Percentiles rank a stretch among this genome's conserved stretches.
phyloP scores from a whole-genome alignment of 2,113 vertebrate genomes.

The Micromys minutus region DNA sequence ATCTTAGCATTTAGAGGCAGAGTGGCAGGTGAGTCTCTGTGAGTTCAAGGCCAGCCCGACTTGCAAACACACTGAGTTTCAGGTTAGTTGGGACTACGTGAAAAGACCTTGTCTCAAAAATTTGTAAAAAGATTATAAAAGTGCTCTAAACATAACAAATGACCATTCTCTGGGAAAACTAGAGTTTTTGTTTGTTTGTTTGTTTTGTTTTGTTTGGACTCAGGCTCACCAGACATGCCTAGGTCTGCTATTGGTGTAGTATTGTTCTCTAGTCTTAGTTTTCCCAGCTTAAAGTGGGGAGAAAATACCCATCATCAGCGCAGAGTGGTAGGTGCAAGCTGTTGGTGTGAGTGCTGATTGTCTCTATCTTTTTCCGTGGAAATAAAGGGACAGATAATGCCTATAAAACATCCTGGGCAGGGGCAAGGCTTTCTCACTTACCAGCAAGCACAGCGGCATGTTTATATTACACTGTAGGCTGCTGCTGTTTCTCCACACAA shows the following conservation, averaged over 20 bases:
- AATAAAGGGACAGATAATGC: not conserved
- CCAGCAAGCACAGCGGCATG: not conserved
- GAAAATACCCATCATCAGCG: slow-evolving; percentile 7
- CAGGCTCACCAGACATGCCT: not conserved
- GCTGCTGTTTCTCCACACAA: not conserved
- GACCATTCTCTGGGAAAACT: not conserved
- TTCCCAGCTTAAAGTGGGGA: not conserved
- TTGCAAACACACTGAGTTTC: not conserved
- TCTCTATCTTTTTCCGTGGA: not conserved
- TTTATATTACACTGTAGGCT: not conserved
- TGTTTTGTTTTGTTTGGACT: not conserved
- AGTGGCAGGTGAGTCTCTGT: not conserved
- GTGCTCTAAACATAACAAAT: not conserved
- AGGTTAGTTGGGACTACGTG: not conserved
- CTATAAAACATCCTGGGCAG: not conserved
- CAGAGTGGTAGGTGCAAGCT: not conserved
- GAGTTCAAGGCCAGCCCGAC: not conserved
- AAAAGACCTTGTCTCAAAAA: not conserved
- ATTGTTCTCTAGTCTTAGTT: slow-evolving; percentile 15
- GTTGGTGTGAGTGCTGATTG: not conserved
- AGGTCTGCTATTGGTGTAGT: not conserved
- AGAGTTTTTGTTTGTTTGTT: no score
- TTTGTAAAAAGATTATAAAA: not conserved
- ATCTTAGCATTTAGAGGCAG: not conserved
- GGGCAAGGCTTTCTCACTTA: not conserved